Base-by-base conservation (phyloP, 2,888 invertebrate species). In the Julus scandinavius region DNA sequence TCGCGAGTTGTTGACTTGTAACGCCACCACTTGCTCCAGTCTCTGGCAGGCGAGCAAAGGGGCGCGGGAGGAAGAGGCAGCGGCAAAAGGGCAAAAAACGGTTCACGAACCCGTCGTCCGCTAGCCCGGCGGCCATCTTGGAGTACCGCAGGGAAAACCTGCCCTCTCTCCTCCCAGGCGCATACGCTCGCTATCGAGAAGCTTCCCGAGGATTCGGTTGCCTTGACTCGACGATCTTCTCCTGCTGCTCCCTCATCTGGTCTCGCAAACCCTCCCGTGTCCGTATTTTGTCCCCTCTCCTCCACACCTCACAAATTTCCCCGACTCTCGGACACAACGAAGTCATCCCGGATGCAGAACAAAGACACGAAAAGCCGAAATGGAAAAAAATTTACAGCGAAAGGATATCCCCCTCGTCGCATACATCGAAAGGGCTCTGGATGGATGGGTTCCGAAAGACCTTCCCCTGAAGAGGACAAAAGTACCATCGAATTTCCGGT, bases 211-310 rank as follows among this genome's bases (percentile, higher is more conserved):
- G 20, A 63, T 63, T 63, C 63, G 7, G 20, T 63, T 63, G 63
- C 63, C 63, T 63, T 63, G 63, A 63, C 63, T 63, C 54, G 54
- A n/a, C 20, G 63, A 63, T 63, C 20, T 63, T 63, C 63, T 45
- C 45, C 45, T 45, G 45, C 45, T 63, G 63, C 63, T 63, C 63
- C 63, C 63, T 54, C 54, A 17, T 54, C 80, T 80, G 38, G 38
- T 11, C 80, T 80, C 38, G 80, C 13, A 38, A 29, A 11, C 80
- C 38, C 6, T 5, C 63, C n/a, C 63, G n/a, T 20, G 63, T n/a
- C 63, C 63, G n/a, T 72, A 72, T 72, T 20, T 20, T 7, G 54
- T 6, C 13, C 54, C 3, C 0, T 17, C 54, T 54, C 54, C 54
- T 54, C 58, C 58, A 9, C 5, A 7, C 63, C 63, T 7, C 20